A percentile compares a stretch with the other conserved stretches of the same genome.
Conservation (phyloP, 2,797 vertebrate species). For the Nothura maculosa region DNA sequence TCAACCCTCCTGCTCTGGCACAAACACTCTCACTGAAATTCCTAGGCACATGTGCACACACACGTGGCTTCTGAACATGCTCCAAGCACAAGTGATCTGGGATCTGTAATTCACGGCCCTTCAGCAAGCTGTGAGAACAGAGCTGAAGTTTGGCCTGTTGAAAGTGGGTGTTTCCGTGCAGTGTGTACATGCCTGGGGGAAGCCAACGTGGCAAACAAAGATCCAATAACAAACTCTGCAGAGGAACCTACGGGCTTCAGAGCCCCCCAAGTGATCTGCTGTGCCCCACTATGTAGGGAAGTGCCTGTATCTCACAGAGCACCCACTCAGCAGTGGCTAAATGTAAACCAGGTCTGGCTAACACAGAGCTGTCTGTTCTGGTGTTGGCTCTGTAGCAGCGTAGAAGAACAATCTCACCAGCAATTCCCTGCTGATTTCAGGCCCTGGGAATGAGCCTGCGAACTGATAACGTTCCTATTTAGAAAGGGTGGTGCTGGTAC, state of each 20-base stretch:
- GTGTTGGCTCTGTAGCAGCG: background rate
- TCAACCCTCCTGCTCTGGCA: background rate
- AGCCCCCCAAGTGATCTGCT: background rate
- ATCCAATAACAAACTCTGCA: background rate
- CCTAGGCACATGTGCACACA: background rate
- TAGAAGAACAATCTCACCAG: background rate
- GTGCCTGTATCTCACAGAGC: rapidly evolving
- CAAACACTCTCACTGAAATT: background rate
- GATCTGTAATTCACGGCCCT: background rate
- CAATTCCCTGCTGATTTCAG: background rate
- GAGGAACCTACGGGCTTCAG: background rate
- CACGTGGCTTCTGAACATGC: background rate
- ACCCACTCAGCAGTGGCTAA: background rate
- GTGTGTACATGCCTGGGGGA: background rate
- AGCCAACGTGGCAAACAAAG: background rate
- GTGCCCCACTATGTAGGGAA: background rate
- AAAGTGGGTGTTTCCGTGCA: background rate
- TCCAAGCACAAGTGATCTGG: background rate
- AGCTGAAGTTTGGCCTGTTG: background rate
- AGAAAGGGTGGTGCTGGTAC: background rate
- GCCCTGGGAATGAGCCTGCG: background rate
- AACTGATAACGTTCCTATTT: rapidly evolving
- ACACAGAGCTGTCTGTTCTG: background rate
- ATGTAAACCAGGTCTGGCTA: background rate
- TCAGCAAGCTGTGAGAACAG: background rate